Percentiles rank a stretch among this genome's conserved stretches.
Evolutionary conservation across 2,888 invertebrate genomes (phyloP).

Genomic region (Cylindroiulus punctatus): DNA sequence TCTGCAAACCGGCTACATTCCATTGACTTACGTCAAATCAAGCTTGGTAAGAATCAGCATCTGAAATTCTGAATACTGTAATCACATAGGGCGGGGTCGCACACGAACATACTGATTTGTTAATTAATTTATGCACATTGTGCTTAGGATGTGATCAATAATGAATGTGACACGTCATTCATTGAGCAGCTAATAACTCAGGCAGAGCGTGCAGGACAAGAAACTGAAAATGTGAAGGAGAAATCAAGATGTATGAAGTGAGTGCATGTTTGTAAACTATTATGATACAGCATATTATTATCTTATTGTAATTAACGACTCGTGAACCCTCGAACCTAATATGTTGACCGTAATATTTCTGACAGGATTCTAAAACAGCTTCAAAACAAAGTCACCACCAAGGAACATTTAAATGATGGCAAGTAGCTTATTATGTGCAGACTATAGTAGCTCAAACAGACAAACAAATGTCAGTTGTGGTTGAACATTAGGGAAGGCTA

Average conservation of each 20-base stretch:
- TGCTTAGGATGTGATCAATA: conserved; percentile 36
- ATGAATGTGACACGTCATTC: background rate
- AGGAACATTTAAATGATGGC: background rate
- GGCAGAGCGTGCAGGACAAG: background rate
- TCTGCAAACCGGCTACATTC: conserved; percentile 48
- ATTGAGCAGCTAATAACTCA: background rate
- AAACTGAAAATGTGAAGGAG: conserved; percentile 9
- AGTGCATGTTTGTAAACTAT: background rate
- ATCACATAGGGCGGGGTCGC: background rate
- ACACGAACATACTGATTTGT: background rate
- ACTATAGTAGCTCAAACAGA: too few relatives aligned
- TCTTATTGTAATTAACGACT: too few relatives aligned
- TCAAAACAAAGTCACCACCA: background rate
- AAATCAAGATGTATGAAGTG: conserved; percentile 29
- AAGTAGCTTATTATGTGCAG: background rate
- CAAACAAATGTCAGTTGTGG: too few relatives aligned
- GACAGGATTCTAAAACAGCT: conserved; percentile 37
- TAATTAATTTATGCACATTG: background rate
- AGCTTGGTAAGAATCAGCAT: conserved; percentile 11
- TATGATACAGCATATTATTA: too few relatives aligned
- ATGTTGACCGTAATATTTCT: background rate
- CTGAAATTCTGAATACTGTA: background rate
- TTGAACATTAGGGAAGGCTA: too few relatives aligned
- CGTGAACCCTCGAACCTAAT: background rate
- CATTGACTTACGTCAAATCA: conserved; percentile 48